Evolutionary conservation across 2,113 vertebrate genomes (phyloP), one percentile per base, ranked within the genome.

Genomic region (Paradisaea rubra): DNA sequence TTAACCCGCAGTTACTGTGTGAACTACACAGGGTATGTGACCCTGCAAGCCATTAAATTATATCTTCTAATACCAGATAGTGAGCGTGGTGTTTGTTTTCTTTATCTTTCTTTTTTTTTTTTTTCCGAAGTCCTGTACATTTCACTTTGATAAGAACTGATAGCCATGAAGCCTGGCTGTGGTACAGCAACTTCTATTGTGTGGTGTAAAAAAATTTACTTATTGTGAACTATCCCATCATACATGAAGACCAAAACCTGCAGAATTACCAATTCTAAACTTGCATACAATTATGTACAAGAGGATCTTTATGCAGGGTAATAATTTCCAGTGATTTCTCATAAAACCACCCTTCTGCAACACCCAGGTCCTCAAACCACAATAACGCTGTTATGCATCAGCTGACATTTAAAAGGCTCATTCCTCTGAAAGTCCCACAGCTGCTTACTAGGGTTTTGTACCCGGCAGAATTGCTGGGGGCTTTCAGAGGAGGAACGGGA

Each of bases 41-140:
- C 15, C 22, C 52, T 49, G 17, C 3, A 57, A 70, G 18, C 33
- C 15, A 45, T 65, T 22, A 69, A 22, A 37, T 68, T 19, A 1
- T 21, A 16, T 25, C 31, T 70, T 31, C 21, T 84, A 33, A 57
- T 21, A 17, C 16, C 10, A 54, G 18, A 10, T 13, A 30, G 13
- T 3, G 25, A 72, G 6, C 7, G 10, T 17, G 25, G 13, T 31
- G n/a, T 33, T 47, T 49, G 16, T 50, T 47, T 37, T 44, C 9
- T 39, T 59, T 8, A 19, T 25, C 11, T 10, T 28, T 27, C 3
- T 22, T 6, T 11, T 27, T 27, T 20, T 23, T 27, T 20, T 23
- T 81, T 39, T 0, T 0, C 11, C 2, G 0, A 61, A 74, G 9
- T 68, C 16, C 12, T 33, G 30, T 33, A 9, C 3, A 9, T 57